phyloP scores from a whole-genome alignment of 2,888 invertebrate genomes.

The Brachypterus glaber region DNA sequence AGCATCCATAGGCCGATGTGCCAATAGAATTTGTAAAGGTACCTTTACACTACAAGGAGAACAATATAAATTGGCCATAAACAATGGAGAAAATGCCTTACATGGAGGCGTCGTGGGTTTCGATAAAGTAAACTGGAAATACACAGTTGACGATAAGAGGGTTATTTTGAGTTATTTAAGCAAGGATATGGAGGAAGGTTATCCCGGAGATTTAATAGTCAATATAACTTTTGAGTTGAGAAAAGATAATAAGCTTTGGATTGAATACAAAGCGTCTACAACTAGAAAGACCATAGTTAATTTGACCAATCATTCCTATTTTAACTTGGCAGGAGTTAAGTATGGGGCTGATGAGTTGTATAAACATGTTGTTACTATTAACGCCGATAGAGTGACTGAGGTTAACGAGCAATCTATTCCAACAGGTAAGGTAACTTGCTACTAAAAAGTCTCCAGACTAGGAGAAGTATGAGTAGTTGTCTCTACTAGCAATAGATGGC shows the following conservation, averaged over 20 bases:
- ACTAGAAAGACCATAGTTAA: constrained; percentile 76
- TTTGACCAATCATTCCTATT: constrained; percentile 81
- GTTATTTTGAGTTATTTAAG: constrained; percentile 69
- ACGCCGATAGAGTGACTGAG: constrained; percentile 67
- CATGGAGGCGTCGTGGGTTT: constrained; percentile 75
- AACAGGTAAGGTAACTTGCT: constrained; percentile 46
- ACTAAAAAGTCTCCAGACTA: neutral
- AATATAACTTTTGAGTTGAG: constrained; percentile 62
- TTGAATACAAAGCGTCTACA: constrained; percentile 66
- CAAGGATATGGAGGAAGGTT: constrained; percentile 75
- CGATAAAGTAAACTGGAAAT: constrained; percentile 59
- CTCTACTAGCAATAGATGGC: no score
- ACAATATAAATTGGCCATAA: constrained; percentile 55
- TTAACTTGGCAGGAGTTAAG: constrained; percentile 88
- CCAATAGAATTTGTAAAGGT: constrained; percentile 63
- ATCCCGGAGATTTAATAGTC: constrained; percentile 72
- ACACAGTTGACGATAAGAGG: constrained; percentile 47
- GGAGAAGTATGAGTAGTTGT: no score
- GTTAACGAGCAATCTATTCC: constrained; percentile 61
- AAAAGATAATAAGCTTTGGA: constrained; percentile 61
- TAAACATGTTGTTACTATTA: constrained; percentile 62
- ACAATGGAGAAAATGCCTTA: constrained; percentile 56
- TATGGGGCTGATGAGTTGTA: constrained; percentile 54
- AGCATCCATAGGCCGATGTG: constrained; percentile 69
- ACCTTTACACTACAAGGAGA: constrained; percentile 55